Conservation (phyloP, 2,888 invertebrate genomes). For the Andrena fulva region DNA sequence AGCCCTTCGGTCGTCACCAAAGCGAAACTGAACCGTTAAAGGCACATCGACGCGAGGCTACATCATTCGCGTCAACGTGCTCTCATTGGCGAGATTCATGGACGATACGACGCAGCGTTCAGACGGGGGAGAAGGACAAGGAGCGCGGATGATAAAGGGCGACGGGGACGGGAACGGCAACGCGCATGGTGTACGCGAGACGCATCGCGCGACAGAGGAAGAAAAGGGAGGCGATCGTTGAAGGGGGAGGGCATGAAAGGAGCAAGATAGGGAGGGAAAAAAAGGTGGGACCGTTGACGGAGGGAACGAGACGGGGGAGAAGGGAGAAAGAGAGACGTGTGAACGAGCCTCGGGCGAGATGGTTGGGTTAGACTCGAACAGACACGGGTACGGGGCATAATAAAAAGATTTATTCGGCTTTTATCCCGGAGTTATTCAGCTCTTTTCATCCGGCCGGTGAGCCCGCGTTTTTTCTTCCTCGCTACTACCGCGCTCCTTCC, state of each 20-base stretch:
- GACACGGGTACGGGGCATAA: slow-evolving; percentile 81
- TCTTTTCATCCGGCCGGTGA: slow-evolving; percentile 82
- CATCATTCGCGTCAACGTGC: slow-evolving; percentile 28
- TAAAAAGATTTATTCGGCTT: slow-evolving; percentile 85
- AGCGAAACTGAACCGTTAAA: slow-evolving; percentile 25
- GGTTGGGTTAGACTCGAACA: slow-evolving; percentile 72
- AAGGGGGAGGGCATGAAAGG: slow-evolving; percentile 58
- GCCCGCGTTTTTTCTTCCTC: slow-evolving; percentile 71
- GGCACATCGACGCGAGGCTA: not conserved
- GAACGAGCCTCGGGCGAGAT: slow-evolving; percentile 71
- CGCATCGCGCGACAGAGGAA: slow-evolving; percentile 9
- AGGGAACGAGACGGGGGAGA: slow-evolving; percentile 30
- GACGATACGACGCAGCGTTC: not conserved
- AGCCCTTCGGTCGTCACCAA: not conserved
- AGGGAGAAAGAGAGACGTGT: slow-evolving; percentile 67
- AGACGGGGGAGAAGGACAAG: not conserved
- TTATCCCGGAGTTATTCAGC: slow-evolving; percentile 84
- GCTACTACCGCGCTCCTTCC: slow-evolving; percentile 68
- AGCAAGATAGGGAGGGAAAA: slow-evolving; percentile 48
- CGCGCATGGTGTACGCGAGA: slow-evolving; percentile 28
- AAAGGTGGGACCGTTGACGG: slow-evolving; percentile 29
- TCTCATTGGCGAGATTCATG: slow-evolving; percentile 47
- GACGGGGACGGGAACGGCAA: slow-evolving; percentile 26
- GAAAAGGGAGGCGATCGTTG: slow-evolving; percentile 37
- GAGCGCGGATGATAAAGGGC: slow-evolving; percentile 10